A percentile compares a stretch with the other conserved stretches of the same genome.
Evolutionary conservation across 2,888 invertebrate genomes (phyloP).

Genomic region (Hypercompe scribonia): DNA sequence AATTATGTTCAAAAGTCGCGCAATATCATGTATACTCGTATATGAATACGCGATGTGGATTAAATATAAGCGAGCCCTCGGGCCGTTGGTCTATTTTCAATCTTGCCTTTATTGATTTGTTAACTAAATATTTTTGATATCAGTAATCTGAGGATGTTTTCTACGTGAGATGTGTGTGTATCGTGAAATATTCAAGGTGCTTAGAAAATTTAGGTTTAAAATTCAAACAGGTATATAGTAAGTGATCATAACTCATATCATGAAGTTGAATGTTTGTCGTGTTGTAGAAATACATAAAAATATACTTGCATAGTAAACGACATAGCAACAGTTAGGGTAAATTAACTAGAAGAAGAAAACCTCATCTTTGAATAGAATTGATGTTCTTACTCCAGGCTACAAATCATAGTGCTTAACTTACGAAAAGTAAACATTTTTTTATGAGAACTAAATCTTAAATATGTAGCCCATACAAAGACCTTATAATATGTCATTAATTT

Average conservation of each 20-base stretch:
- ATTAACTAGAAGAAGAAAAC: too few species aligned
- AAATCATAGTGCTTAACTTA: too few species aligned
- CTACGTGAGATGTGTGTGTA: not conserved
- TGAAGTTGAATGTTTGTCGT: not conserved
- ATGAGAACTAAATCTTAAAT: too few species aligned
- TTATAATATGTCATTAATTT: too few species aligned
- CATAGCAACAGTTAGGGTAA: not conserved
- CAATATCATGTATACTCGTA: not conserved
- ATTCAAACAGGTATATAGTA: not conserved
- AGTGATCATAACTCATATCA: not conserved
- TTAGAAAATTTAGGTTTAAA: not conserved
- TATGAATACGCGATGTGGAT: not conserved
- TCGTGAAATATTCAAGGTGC: not conserved
- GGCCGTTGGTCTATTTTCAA: not conserved
- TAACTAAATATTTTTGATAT: not conserved
- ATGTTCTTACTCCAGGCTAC: too few species aligned
- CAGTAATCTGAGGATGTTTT: not conserved
- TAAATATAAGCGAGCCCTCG: not conserved
- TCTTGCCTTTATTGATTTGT: not conserved
- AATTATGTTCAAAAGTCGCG: not conserved
- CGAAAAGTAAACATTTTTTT: too few species aligned
- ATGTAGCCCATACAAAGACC: too few species aligned
- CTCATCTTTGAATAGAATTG: too few species aligned
- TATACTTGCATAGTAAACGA: not conserved
- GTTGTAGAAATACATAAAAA: not conserved